Evolutionary conservation across 2,888 invertebrate genomes (phyloP).

Genomic region (Zonitis immaculata): DNA sequence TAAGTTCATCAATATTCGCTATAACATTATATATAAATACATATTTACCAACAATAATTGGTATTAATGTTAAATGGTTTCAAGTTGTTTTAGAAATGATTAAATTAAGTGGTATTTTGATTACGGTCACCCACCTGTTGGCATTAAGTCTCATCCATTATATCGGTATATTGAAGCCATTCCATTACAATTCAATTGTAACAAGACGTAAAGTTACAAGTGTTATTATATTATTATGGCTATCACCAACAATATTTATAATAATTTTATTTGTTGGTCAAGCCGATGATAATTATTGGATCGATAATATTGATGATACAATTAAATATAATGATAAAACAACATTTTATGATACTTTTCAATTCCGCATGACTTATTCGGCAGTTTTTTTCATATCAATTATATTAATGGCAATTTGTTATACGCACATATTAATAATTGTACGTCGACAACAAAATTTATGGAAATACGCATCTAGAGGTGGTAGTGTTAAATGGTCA

Average conservation of each 20-base stretch:
- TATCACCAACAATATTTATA: slow-evolving; percentile 52
- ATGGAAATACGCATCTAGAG: slow-evolving; percentile 47
- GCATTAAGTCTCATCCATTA: slow-evolving; percentile 64
- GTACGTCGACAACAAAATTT: slow-evolving; percentile 53
- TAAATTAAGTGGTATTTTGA: slow-evolving; percentile 57
- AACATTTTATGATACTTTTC: slow-evolving; percentile 46
- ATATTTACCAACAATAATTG: slow-evolving; percentile 15
- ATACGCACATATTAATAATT: slow-evolving; percentile 56
- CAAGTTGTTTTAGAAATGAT: slow-evolving; percentile 45
- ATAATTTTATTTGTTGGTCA: slow-evolving; percentile 52
- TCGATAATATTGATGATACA: slow-evolving; percentile 25
- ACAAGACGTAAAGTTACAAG: slow-evolving; percentile 52
- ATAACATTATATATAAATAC: slow-evolving; percentile 52
- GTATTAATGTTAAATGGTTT: slow-evolving; percentile 14
- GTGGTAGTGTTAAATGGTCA: slow-evolving; percentile 42
- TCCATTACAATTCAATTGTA: slow-evolving; percentile 59
- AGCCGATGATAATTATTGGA: slow-evolving; percentile 49
- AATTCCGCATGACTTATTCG: slow-evolving; percentile 52
- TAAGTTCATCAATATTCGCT: slow-evolving; percentile 52
- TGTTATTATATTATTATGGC: slow-evolving; percentile 55
- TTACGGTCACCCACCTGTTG: slow-evolving; percentile 59
- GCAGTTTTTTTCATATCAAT: slow-evolving; percentile 56
- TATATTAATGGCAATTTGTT: slow-evolving; percentile 56
- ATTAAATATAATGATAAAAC: slow-evolving; percentile 21
- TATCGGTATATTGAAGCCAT: slow-evolving; percentile 57